Evolutionary conservation across 2,113 vertebrate species (phyloP).

Genomic region (Nettapus auritus): DNA sequence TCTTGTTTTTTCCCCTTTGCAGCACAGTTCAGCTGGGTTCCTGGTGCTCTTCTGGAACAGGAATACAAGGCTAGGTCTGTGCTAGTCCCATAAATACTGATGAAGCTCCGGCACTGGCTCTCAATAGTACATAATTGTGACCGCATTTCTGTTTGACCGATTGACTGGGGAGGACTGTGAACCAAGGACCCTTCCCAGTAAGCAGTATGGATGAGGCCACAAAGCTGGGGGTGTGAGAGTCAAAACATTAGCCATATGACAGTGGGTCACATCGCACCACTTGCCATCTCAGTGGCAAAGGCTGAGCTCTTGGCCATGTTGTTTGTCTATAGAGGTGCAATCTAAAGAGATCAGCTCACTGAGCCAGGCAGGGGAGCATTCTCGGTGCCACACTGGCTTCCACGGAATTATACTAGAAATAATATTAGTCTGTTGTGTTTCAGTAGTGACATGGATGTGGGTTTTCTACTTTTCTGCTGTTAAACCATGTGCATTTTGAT

Average conservation of each 20-base stretch:
- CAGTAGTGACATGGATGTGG: not conserved
- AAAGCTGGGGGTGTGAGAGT: not conserved
- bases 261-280: not conserved
- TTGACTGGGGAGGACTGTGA: not conserved
- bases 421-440: not conserved
- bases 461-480: not conserved
- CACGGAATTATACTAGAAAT: not conserved
- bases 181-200: not conserved
- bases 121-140: not conserved
- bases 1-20: not conserved
- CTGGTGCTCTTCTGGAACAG: not conserved
- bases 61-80: not conserved
- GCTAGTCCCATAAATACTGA: not conserved
- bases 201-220: not conserved
- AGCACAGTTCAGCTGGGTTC: not conserved
- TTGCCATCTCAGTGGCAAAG: not conserved
- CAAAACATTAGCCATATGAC: not conserved
- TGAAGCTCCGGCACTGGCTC: not conserved
- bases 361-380: not conserved
- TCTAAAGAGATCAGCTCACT: not conserved
- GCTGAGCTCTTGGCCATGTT: not conserved
- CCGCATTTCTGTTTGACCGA: not conserved
- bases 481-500: not conserved
- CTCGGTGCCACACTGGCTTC: not conserved
- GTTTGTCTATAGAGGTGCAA: not conserved